Conservation (phyloP, 2,888 invertebrate species). For the Ryuthela nishihirai region DNA sequence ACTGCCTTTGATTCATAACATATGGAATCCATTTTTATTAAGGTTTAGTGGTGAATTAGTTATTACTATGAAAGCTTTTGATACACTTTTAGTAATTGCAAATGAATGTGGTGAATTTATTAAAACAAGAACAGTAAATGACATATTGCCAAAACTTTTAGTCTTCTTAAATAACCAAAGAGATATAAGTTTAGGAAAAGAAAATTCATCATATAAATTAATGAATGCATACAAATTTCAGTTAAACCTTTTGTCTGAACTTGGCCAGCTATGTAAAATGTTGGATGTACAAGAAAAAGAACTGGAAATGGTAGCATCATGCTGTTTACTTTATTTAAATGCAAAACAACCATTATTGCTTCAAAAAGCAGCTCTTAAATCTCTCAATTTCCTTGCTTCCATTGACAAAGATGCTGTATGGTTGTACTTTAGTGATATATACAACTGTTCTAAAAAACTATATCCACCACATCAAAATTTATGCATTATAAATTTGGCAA, state of each 20-base stretch:
- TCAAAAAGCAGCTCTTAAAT: conserved; percentile 17
- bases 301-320: conserved; percentile 4
- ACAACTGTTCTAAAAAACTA: background rate
- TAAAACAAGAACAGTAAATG: conserved; percentile 11
- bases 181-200: background rate
- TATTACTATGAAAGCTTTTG: conserved; percentile 23
- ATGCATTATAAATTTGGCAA: conserved; percentile 5
- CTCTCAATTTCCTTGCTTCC: conserved; percentile 7
- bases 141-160: conserved; percentile 27
- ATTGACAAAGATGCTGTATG: conserved; percentile 23
- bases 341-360: conserved; percentile 15
- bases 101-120: conserved; percentile 31
- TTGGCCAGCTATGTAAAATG: conserved; percentile 11
- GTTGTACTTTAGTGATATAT: conserved; percentile 14
- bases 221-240: conserved; percentile 13
- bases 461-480: conserved; percentile 11
- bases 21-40: conserved; percentile 24
- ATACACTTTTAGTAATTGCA: conserved; percentile 21
- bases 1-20: conserved; percentile 27
- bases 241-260: conserved; percentile 10
- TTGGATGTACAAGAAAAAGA: conserved; percentile 17
- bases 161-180: conserved; percentile 7
- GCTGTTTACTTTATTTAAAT: conserved; percentile 21
- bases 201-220: conserved; percentile 18
- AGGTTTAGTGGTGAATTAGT: conserved; percentile 26